Base-by-base conservation (phyloP, 2,797 vertebrate species). In the Chanos chanos region DNA sequence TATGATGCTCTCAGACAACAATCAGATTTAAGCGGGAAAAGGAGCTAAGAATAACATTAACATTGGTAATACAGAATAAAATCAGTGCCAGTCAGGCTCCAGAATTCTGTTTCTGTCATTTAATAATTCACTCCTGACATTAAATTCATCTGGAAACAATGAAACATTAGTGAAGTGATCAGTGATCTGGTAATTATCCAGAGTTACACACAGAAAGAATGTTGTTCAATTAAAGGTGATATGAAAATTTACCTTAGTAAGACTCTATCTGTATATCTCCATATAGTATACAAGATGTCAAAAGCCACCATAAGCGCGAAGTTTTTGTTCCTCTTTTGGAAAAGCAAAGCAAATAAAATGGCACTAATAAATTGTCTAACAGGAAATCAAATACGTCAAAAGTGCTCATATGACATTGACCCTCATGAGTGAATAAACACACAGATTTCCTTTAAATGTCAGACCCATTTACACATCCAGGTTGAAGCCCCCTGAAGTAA, bases 71-170 rank as follows among this genome's bases (percentile, higher is more conserved):
- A 51, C 51, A 66, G 63, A 62, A 36, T 43, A 51, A 54, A 68
- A 71, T 65, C 52, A 41, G 66, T 59, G 48, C 25, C 25, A 19
- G 52, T 34, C 25, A 64, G 65, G 16, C 36, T 40, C 51, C 53
- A 54, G 30, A n/a, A 6, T 65, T 44, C 56, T 54, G 61, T 50
- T 24, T 28, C 24, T 37, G 7, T 56, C 31, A 52, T 52, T 74
- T 58, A 74, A 65, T 71, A 65, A 71, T 71, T 56, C 53, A 68
- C 61, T 27, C 45, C 43, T 31, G 25, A 22, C 33, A 30, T 28
- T 55, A 39, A 41, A 13, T 43, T 53, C 48, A 58, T 56, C 19
- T 40, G 21, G 51, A 50, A 56, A 34, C 7, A 21, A 47, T 58
- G 48, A 71, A 51, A 62, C 55, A 65, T 66, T 58, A 58, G 65